Evolutionary conservation across 2,888 invertebrate species (phyloP).

Genomic region (Ametastegia equiseti): DNA sequence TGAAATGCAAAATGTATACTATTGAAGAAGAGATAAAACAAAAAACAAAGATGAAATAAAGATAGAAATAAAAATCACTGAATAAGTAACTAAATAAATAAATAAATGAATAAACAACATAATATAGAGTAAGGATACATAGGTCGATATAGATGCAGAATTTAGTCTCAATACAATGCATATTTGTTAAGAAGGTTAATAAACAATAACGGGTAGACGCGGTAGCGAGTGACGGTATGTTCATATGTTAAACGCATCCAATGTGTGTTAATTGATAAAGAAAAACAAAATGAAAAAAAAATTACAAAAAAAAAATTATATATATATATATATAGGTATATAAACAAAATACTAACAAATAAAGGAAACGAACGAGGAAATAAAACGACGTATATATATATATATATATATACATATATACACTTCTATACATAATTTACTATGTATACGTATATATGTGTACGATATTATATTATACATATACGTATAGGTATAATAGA

Average conservation of each 20-base stretch:
- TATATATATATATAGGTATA: neutral
- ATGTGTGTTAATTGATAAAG: slow-evolving; percentile 12
- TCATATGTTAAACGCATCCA: slow-evolving; percentile 22
- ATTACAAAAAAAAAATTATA: neutral
- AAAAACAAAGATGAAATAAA: neutral
- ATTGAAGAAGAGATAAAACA: neutral
- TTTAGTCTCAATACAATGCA: neutral
- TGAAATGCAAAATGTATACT: slow-evolving; percentile 26
- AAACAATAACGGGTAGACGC: slow-evolving; percentile 11
- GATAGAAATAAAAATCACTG: too few relatives aligned
- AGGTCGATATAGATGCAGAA: slow-evolving; percentile 18
- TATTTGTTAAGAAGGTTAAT: slow-evolving; percentile 3
- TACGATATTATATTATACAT: too few relatives aligned
- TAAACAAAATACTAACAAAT: neutral
- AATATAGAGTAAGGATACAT: slow-evolving; percentile 3
- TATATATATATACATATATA: too few relatives aligned
- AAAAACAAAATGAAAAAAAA: neutral
- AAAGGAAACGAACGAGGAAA: neutral
- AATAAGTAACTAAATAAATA: neutral
- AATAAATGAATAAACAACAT: neutral
- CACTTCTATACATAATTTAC: slow-evolving; percentile 9
- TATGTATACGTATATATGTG: neutral
- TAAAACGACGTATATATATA: neutral
- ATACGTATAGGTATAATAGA: neutral
- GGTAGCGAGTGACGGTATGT: slow-evolving; percentile 10